These are phyloP conservation scores for Leptogaster cylindrica DNA, from an alignment of 2,888 invertebrate species.

Conservation along the genomic window DNA sequence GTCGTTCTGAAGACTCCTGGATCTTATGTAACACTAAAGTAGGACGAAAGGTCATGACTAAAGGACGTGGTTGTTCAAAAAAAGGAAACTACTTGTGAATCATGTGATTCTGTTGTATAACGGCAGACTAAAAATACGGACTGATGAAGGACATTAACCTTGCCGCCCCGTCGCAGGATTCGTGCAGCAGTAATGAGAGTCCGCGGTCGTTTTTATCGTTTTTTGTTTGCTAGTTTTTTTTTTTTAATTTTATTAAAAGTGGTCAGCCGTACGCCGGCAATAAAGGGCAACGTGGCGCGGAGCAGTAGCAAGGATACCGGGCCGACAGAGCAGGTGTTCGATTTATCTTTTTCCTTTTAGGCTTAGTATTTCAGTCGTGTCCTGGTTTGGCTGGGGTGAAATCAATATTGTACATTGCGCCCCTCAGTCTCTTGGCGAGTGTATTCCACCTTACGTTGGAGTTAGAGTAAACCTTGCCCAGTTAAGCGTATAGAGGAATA, in stretches of 20 bases:
- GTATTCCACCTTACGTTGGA: conserved; percentile 25
- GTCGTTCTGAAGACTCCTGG: not conserved
- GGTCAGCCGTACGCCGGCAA: not conserved
- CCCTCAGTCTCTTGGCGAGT: conserved; percentile 4
- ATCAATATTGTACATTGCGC: conserved; percentile 16
- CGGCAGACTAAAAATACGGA: conserved; percentile 29
- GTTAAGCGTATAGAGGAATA: conserved; percentile 45
- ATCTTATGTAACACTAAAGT: conserved; percentile 31
- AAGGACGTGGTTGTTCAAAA: conserved; percentile 11
- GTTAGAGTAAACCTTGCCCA: conserved; percentile 41
- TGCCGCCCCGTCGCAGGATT: conserved; percentile 4
- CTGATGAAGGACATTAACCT: conserved; percentile 31
- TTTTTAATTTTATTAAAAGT: not conserved
- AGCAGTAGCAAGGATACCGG: not conserved
- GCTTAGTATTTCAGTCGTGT: conserved; percentile 23
- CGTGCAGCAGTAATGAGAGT: not conserved
- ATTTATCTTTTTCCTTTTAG: conserved; percentile 23
- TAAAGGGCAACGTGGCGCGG: not conserved
- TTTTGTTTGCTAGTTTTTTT: not conserved
- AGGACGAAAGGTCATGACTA: conserved; percentile 38
- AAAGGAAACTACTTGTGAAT: conserved; percentile 17
- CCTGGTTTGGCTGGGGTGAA: conserved; percentile 36
- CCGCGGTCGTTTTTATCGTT: not conserved
- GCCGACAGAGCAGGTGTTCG: conserved; percentile 30
- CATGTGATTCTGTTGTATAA: conserved; percentile 11